Conservation (phyloP, 1,140 invertebrate genomes). For the Caenorhabditis brenneri region DNA sequence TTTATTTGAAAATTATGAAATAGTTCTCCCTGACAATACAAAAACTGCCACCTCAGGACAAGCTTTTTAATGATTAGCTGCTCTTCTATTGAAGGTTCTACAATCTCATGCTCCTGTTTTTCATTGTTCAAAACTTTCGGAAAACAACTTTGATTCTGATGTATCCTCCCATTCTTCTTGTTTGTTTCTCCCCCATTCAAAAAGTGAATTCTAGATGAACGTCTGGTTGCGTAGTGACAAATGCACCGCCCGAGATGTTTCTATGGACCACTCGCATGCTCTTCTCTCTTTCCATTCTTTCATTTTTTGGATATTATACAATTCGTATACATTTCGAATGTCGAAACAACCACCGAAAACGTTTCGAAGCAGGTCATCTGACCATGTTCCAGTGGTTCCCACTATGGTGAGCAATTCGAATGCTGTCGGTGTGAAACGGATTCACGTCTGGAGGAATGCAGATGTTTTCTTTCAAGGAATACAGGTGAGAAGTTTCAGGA, state of each 20-base stretch:
- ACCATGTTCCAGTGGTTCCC: slow-evolving; percentile 16
- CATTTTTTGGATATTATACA: not conserved
- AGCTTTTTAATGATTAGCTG: no score
- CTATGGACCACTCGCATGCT: not conserved
- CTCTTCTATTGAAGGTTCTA: not conserved
- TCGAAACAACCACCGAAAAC: slow-evolving; percentile 22
- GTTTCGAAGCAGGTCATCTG: slow-evolving; percentile 1
- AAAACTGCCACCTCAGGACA: no score
- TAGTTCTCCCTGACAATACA: no score
- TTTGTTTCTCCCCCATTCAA: not conserved
- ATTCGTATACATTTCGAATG: slow-evolving; percentile 9
- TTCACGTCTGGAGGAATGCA: slow-evolving; percentile 37
- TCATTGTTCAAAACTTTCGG: not conserved
- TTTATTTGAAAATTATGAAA: no score
- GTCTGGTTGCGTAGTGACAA: slow-evolving; percentile 4
- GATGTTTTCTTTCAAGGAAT: slow-evolving; percentile 40
- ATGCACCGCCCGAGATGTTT: slow-evolving; percentile 6
- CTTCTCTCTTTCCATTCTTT: not conserved
- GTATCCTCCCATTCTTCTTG: not conserved
- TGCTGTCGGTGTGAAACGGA: slow-evolving; percentile 24
- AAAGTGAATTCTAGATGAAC: not conserved
- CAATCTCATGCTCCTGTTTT: not conserved
- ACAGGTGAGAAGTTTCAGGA: slow-evolving; percentile 35
- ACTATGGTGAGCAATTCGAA: slow-evolving; percentile 16
- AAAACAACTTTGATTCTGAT: not conserved